Evolutionary conservation across 2,888 invertebrate species (phyloP).

Genomic region (Eilema sororculum): DNA sequence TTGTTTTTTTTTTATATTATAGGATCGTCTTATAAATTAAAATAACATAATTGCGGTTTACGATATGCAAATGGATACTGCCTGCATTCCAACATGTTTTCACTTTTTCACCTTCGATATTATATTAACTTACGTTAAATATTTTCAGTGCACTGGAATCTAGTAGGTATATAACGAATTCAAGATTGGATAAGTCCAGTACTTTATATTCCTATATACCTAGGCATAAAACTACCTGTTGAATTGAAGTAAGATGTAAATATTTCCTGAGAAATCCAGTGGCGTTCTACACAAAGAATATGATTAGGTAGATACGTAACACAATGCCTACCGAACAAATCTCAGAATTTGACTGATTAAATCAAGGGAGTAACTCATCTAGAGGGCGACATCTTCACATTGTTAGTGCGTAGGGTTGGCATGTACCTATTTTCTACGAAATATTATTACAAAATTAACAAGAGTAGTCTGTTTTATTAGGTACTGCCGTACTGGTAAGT

Average conservation of each 20-base stretch:
- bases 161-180: too few relatives aligned
- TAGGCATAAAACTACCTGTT: slow-evolving; percentile 4
- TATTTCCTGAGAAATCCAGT: neutral
- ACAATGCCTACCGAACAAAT: slow-evolving; percentile 38
- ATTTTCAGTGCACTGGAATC: too few relatives aligned
- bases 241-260: neutral
- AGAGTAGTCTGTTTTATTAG: neutral
- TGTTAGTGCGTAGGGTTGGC: slow-evolving; percentile 43
- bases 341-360: slow-evolving; percentile 66
- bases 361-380: slow-evolving; percentile 62
- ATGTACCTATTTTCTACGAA: neutral
- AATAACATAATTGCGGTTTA: too few relatives aligned
- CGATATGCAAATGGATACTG: too few relatives aligned
- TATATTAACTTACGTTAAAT: too few relatives aligned
- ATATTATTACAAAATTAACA: neutral
- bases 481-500: neutral
- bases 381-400: slow-evolving; percentile 54
- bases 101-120: too few relatives aligned
- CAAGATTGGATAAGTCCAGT: too few relatives aligned
- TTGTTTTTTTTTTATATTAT: too few relatives aligned
- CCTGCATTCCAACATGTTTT: too few relatives aligned
- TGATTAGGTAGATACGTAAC: slow-evolving; percentile 25
- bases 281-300: slow-evolving; percentile 18
- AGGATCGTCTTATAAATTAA: too few relatives aligned
- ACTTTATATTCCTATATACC: too few relatives aligned